phyloP scores from a whole-genome alignment of 2,113 vertebrate species.

The Lophotis ruficrista region DNA sequence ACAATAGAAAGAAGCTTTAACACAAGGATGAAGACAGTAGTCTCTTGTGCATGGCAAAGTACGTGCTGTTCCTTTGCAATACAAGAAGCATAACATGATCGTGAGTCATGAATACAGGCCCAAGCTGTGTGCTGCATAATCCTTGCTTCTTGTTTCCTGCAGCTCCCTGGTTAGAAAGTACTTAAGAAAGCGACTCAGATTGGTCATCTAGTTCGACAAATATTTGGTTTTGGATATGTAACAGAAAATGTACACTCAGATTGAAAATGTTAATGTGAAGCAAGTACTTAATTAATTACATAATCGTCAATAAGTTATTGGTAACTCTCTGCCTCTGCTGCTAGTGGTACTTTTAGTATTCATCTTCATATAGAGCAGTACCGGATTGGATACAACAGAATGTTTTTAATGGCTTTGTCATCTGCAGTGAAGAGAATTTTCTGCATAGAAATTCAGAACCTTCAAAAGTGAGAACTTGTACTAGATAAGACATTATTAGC shows the following conservation, averaged over 20 bases:
- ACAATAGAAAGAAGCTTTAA: not conserved
- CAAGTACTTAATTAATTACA: not conserved
- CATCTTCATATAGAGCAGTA: not conserved
- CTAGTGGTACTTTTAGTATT: slow-evolving; percentile 4
- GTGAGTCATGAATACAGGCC: not conserved
- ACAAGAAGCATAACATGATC: not conserved
- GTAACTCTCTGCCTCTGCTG: not conserved
- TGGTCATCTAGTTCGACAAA: not conserved
- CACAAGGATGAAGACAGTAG: not conserved
- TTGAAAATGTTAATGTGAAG: not conserved
- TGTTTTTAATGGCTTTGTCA: not conserved
- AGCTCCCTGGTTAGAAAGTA: not conserved
- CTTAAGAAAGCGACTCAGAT: not conserved
- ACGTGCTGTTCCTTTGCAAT: not conserved
- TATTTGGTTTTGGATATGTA: not conserved
- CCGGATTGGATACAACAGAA: not conserved
- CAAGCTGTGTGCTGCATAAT: not conserved
- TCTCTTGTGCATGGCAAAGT: not conserved
- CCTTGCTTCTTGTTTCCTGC: not conserved
- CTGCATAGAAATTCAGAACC: not conserved
- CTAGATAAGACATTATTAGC: not conserved
- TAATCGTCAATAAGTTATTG: not conserved
- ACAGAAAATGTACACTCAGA: not conserved
- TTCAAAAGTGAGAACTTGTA: not conserved
- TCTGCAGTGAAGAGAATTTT: not conserved